Conservation (phyloP, 2,888 invertebrate genomes). For the Hypolimnas misippus region DNA sequence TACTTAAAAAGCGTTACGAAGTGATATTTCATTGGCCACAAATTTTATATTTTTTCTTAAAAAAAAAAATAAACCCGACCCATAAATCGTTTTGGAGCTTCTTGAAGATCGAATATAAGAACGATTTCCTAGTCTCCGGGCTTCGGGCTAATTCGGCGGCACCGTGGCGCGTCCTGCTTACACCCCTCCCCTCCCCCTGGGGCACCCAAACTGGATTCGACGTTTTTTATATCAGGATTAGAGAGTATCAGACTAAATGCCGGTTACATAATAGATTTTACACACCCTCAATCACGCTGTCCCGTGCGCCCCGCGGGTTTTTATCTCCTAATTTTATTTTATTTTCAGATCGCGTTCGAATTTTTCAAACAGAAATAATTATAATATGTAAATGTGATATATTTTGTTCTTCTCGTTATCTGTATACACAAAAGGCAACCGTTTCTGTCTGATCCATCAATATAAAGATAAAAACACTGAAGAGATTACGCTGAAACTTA, state of each 20-base stretch:
- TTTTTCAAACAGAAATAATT: background rate
- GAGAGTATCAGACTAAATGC: constrained; percentile 75
- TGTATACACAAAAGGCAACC: too few relatives aligned
- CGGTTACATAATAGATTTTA: constrained; percentile 79
- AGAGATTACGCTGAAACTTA: too few relatives aligned
- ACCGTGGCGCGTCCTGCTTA: constrained; percentile 63
- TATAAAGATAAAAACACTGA: too few relatives aligned
- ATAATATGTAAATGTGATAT: background rate
- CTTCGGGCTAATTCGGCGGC: constrained; percentile 72
- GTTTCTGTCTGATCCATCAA: too few relatives aligned
- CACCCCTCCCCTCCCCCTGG: constrained; percentile 26
- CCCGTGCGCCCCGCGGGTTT: constrained; percentile 12
- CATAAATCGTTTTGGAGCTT: constrained; percentile 1
- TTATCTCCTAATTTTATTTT: constrained; percentile 10
- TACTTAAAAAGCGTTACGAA: too few relatives aligned
- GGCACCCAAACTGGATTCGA: constrained; percentile 62
- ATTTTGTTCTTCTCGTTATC: background rate
- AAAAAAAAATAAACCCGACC: background rate
- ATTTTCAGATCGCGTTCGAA: background rate
- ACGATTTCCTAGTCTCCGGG: background rate
- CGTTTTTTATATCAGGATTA: constrained; percentile 70
- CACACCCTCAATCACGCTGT: constrained; percentile 70
- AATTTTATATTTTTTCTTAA: too few relatives aligned
- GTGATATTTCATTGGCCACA: too few relatives aligned
- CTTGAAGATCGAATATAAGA: background rate